Base-by-base conservation (phyloP, 2,113 vertebrate genomes). In the Poecilia latipinna region DNA sequence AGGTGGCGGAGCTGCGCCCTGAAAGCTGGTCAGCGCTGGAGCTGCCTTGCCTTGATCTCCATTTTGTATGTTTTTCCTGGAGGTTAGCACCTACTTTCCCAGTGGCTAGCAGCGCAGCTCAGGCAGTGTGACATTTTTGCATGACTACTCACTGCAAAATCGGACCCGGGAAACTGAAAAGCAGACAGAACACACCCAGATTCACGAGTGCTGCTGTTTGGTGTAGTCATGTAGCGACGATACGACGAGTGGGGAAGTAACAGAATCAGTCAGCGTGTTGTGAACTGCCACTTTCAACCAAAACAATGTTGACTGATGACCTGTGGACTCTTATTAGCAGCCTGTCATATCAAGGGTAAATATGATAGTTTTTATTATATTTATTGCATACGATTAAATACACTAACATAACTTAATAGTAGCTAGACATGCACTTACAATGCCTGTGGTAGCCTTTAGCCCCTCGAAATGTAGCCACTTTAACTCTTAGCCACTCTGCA, bases 61-160 rank as follows among this genome's bases (percentile, higher is more conserved):
- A 95, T 95, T 95, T 95, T 95, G 94, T 93, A 90, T 93, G 90
- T 93, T 94, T 94, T 95, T 90, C 90, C 90, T 91, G 82, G 83
- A 92, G 89, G 93, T 94, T 89, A 93, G 93, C 90, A 84, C 89
- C 82, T 91, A 86, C 92, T 93, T 90, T 86, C 75, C 80, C 84
- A 82, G 86, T 80, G 83, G 86, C 80, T 71, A 88, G 90, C 79
- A 80, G 79, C 61, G 17, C 62, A 79, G 83, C 79, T 63, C 15
- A 17, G 29, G 28, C 79, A 77, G 63, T 70, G 63, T 63, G 61
- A 71, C 78, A 70, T 66, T 79, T 75, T 75, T 66, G 67, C 61
- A 10, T 79, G 66, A 42, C 32, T n/a, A 31, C 78, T 67, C 44
- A 22, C 37, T n/a, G 78, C 68, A 44, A 8, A 60, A 19, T 82